These are phyloP conservation scores for Falco columbarius DNA, from an alignment of 2,797 vertebrate species.

Conservation along the genomic window DNA sequence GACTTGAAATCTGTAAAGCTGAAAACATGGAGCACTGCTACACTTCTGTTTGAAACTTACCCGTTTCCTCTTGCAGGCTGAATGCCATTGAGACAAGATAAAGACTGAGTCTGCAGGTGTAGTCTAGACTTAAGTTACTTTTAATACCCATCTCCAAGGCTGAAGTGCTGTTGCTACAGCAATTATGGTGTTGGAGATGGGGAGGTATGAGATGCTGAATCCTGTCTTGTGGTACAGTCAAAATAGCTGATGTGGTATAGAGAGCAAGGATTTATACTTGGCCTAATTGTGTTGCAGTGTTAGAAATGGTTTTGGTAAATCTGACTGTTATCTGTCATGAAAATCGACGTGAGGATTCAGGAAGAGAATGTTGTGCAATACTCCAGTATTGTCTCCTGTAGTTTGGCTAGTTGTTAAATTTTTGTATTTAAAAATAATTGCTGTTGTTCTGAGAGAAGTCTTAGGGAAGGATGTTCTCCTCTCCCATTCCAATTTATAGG, in stretches of 20 bases:
- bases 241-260: background rate
- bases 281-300: background rate
- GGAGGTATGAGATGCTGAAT: background rate
- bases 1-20: background rate
- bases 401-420: background rate
- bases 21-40: background rate
- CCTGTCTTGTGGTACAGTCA: background rate
- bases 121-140: background rate
- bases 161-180: background rate
- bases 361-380: background rate
- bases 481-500: background rate
- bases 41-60: background rate
- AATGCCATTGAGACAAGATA: background rate
- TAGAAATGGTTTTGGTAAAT: background rate
- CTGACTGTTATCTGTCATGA: background rate
- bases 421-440: background rate
- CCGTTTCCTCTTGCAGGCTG: background rate
- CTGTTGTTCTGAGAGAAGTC: background rate
- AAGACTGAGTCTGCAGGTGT: background rate
- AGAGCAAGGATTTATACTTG: background rate
- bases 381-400: background rate
- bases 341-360: background rate
- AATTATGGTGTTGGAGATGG: background rate
- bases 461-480: background rate
- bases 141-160: accelerated